These are phyloP conservation scores for Neotoxoptera formosana DNA, from an alignment of 1,140 invertebrate genomes.

Conservation along the genomic window DNA sequence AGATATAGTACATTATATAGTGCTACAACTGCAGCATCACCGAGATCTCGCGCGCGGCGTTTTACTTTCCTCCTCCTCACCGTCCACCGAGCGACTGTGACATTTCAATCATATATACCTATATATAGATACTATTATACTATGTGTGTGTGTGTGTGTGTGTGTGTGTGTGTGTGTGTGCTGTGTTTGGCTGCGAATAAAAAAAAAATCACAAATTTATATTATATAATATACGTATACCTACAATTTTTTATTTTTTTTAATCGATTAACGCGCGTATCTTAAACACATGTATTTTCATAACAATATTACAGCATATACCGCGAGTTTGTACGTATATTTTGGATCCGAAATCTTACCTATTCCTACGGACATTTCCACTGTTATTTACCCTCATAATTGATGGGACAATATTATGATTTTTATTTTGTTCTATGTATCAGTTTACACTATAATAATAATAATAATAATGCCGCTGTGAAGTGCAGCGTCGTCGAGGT, in stretches of 20 bases:
- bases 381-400: neutral
- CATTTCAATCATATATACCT: conserved; percentile 10
- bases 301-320: neutral
- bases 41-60: conserved; percentile 8
- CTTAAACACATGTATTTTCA: neutral
- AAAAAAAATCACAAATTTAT: neutral
- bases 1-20: neutral
- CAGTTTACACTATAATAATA: neutral
- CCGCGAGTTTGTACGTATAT: too few relatives aligned
- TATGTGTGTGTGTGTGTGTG: too few relatives aligned
- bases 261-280: neutral
- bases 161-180: neutral
- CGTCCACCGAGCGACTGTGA: neutral
- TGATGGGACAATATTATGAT: neutral
- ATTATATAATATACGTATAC: neutral
- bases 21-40: neutral
- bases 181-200: neutral
- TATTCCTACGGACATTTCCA: neutral
- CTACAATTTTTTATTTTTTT: neutral
- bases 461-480: neutral
- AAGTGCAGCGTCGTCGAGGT: neutral
- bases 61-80: neutral
- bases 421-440: neutral
- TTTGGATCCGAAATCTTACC: too few relatives aligned
- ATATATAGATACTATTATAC: too few relatives aligned